Percentiles rank a stretch among this genome's conserved stretches.
phyloP scores from a whole-genome alignment of 2,113 vertebrate genomes.

The Eurypyga helias region DNA sequence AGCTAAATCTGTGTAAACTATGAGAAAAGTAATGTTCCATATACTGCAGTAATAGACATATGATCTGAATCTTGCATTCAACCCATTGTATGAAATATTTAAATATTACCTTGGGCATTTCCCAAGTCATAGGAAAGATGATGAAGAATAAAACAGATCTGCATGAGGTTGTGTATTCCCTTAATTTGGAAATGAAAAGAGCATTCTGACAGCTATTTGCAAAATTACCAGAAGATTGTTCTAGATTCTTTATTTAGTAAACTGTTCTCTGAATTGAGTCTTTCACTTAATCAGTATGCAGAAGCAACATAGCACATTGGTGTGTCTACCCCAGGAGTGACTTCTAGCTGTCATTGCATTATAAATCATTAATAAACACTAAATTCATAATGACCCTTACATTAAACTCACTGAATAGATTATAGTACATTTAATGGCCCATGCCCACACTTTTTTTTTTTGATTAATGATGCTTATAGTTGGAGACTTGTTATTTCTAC shows the following conservation, averaged over 20 bases:
- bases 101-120: slow-evolving; percentile 4
- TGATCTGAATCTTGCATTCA: slow-evolving; percentile 6
- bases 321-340: not conserved
- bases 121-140: not conserved
- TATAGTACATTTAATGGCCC: not conserved
- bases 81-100: not conserved
- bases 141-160: not conserved
- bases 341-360: not conserved
- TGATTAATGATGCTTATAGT: not conserved
- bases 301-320: not conserved
- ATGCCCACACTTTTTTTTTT: not conserved
- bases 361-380: slow-evolving; percentile 15
- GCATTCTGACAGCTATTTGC: not conserved
- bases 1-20: slow-evolving; percentile 1
- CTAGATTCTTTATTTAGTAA: not conserved
- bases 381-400: slow-evolving; percentile 13
- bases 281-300: not conserved
- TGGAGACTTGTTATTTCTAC: not conserved
- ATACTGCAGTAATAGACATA: not conserved
- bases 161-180: not conserved
- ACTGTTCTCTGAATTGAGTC: not conserved
- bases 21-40: slow-evolving; percentile 36
- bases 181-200: not conserved
- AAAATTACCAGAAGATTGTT: not conserved
- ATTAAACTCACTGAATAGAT: slow-evolving; percentile 21